These are phyloP conservation scores for Sebastes hubbsi DNA, from an alignment of 2,797 vertebrate species.

Conservation along the genomic window DNA sequence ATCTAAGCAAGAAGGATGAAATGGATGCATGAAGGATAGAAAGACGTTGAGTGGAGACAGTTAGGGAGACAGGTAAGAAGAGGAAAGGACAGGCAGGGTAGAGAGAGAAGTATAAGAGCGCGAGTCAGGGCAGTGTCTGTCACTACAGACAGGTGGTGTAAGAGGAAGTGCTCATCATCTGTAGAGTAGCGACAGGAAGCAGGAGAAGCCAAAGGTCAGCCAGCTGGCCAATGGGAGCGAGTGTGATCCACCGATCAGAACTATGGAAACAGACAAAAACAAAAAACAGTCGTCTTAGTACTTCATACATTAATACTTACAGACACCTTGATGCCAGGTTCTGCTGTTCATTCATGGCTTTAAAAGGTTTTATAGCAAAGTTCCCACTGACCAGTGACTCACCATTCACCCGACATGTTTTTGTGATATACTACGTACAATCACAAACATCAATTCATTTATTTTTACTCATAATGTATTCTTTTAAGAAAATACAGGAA, in stretches of 20 bases:
- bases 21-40: conserved; percentile 40
- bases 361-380: no score
- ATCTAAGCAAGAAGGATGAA: conserved; percentile 29
- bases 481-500: no score
- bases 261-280: conserved; percentile 46
- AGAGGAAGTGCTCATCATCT: conserved; percentile 82
- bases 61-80: neutral
- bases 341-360: neutral
- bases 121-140: conserved; percentile 66
- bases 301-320: neutral
- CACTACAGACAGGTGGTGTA: conserved; percentile 59
- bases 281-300: neutral
- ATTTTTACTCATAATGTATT: no score
- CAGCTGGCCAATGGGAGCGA: conserved; percentile 70
- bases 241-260: conserved; percentile 79
- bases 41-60: conserved; percentile 16
- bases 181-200: conserved; percentile 72
- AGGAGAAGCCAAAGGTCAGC: conserved; percentile 75
- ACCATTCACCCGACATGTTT: neutral
- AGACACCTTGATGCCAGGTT: neutral
- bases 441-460: neutral
- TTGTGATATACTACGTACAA: neutral
- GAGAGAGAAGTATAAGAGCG: conserved; percentile 61
- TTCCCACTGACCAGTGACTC: neutral
- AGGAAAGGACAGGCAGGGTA: conserved; percentile 23